Percentiles rank a stretch among this genome's conserved stretches.
These are phyloP conservation scores for Eupeodes corollae DNA, from an alignment of 1,140 invertebrate genomes.

Conservation along the genomic window DNA sequence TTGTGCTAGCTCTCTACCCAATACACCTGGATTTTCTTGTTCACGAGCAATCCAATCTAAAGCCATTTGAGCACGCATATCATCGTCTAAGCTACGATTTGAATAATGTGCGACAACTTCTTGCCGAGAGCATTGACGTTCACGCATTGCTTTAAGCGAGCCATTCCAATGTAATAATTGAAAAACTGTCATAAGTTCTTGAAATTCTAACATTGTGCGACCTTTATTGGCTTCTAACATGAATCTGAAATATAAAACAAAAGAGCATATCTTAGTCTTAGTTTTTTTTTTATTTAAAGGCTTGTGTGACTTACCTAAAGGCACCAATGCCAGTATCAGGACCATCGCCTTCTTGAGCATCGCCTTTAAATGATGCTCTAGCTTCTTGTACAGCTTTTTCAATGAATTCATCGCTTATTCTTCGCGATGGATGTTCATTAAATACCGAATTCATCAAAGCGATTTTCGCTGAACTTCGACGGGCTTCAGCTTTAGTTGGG, in stretches of 20 bases:
- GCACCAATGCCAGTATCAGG: slow-evolving; percentile 80
- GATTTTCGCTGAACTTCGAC: slow-evolving; percentile 87
- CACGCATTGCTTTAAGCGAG: slow-evolving; percentile 80
- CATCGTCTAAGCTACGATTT: slow-evolving; percentile 78
- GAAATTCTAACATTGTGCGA: slow-evolving; percentile 90
- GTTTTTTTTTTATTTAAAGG: neutral
- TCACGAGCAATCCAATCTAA: slow-evolving; percentile 88
- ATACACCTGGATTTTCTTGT: slow-evolving; percentile 67
- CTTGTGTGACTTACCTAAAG: slow-evolving; percentile 49
- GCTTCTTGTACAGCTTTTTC: slow-evolving; percentile 86
- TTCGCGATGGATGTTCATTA: slow-evolving; percentile 86
- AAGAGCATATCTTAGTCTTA: neutral
- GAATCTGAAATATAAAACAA: slow-evolving; percentile 43
- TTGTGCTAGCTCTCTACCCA: slow-evolving; percentile 66
- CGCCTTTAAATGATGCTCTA: slow-evolving; percentile 52
- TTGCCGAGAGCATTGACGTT: slow-evolving; percentile 86
- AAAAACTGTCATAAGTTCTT: slow-evolving; percentile 94
- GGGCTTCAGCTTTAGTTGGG: slow-evolving; percentile 86
- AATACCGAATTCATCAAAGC: slow-evolving; percentile 95
- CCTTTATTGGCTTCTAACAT: slow-evolving; percentile 90
- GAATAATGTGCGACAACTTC: slow-evolving; percentile 93
- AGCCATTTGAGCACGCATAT: slow-evolving; percentile 93
- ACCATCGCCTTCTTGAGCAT: slow-evolving; percentile 57
- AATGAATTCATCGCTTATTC: slow-evolving; percentile 89
- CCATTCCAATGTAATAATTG: slow-evolving; percentile 94